Percentiles rank a stretch among this genome's conserved stretches.
Conservation (phyloP, 2,888 invertebrate species). For the Gryllus longicercus region DNA sequence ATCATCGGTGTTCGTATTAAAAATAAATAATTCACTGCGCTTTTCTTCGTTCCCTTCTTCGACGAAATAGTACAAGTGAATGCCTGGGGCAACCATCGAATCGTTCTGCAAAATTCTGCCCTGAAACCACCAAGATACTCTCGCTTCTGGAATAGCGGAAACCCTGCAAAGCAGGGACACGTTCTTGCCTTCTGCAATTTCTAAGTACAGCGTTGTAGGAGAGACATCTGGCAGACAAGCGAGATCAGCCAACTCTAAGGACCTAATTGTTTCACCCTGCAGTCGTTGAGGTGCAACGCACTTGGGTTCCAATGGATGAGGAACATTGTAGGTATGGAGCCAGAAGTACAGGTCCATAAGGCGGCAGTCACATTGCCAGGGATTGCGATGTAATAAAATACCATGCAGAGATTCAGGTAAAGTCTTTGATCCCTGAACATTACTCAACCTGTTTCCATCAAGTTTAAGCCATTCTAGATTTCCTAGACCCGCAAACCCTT, state of each 20-base stretch:
- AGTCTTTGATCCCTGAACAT: conserved; percentile 65
- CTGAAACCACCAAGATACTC: conserved; percentile 73
- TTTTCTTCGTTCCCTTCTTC: conserved; percentile 72
- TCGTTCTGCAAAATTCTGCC: conserved; percentile 68
- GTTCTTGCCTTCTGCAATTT: conserved; percentile 76
- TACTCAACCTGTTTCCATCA: conserved; percentile 74
- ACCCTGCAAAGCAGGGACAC: conserved; percentile 77
- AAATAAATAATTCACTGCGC: conserved; percentile 73
- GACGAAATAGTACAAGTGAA: conserved; percentile 66
- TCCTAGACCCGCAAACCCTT: conserved; percentile 76
- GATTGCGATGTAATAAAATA: conserved; percentile 78
- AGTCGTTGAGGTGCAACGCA: conserved; percentile 69
- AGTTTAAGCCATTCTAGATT: conserved; percentile 80
- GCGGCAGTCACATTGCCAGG: conserved; percentile 85
- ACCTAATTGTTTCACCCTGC: conserved; percentile 63
- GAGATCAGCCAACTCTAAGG: conserved; percentile 64
- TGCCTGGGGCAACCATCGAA: conserved; percentile 62
- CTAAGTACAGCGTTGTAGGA: conserved; percentile 70
- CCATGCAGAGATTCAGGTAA: conserved; percentile 75
- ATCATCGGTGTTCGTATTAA: conserved; percentile 71
- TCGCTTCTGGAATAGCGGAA: conserved; percentile 76
- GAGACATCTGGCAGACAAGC: conserved; percentile 79
- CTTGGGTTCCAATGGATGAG: conserved; percentile 72
- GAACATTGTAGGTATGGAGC: conserved; percentile 72
- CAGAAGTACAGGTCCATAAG: conserved; percentile 72